Evolutionary conservation across 2,797 vertebrate genomes (phyloP).

Genomic region (Liparis tanakae): DNA sequence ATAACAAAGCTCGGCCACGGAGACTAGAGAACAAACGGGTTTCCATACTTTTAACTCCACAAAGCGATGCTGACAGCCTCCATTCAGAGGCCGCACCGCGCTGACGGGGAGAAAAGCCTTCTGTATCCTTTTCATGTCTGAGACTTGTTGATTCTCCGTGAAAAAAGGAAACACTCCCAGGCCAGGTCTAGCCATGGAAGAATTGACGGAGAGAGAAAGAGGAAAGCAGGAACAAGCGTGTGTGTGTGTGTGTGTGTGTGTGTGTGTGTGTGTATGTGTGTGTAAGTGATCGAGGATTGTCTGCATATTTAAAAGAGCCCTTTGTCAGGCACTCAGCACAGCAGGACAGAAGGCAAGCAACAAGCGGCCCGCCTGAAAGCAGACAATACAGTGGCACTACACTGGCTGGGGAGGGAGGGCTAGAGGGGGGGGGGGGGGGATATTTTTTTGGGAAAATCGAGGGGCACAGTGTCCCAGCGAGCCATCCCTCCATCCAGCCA

Average conservation of each 20-base stretch:
- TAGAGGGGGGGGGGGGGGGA: conserved; percentile 23
- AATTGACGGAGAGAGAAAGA: conserved; percentile 57
- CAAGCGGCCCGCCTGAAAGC: conserved; percentile 79
- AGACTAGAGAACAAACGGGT: conserved; percentile 45
- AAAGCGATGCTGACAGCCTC: conserved; percentile 20
- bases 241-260: conserved; percentile 39
- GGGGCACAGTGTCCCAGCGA: conserved; percentile 74
- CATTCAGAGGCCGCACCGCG: conserved; percentile 29
- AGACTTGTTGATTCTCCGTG: conserved; percentile 76
- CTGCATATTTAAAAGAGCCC: conserved; percentile 83
- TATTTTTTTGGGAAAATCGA: conserved; percentile 41
- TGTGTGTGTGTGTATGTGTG: conserved; percentile 37
- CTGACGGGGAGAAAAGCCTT: conserved; percentile 44
- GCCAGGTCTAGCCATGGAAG: conserved; percentile 59
- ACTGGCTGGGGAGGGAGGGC: conserved; percentile 56
- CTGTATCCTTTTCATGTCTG: conserved; percentile 62
- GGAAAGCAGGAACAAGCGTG: conserved; percentile 45
- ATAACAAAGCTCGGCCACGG: conserved; percentile 35
- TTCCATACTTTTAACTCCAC: conserved; percentile 47
- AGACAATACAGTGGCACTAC: conserved; percentile 85
- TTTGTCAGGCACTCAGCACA: conserved; percentile 78
- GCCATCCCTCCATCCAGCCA: conserved; percentile 68
- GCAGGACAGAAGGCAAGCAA: conserved; percentile 86
- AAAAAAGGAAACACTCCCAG: conserved; percentile 66
- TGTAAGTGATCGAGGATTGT: conserved; percentile 74